A percentile compares a stretch with the other conserved stretches of the same genome.
Evolutionary conservation across 2,888 invertebrate species (phyloP).

Genomic region (Andrena hattorfiana): DNA sequence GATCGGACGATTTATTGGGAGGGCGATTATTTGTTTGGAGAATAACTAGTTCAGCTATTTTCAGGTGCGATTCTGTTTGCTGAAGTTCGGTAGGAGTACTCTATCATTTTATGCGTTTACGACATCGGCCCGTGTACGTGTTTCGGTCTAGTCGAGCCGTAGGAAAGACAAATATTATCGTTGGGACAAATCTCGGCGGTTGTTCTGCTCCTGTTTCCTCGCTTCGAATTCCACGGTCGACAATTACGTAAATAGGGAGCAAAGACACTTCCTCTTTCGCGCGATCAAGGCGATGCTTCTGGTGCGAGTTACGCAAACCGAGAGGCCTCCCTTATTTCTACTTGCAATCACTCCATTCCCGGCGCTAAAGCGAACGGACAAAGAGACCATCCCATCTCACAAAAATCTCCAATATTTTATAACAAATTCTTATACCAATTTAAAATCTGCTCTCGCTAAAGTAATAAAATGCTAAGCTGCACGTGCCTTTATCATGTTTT

Average conservation of each 20-base stretch:
- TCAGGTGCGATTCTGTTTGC: constrained; percentile 66
- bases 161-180: constrained; percentile 64
- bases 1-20: constrained; percentile 61
- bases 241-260: constrained; percentile 42
- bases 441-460: no score
- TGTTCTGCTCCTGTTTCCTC: constrained; percentile 6
- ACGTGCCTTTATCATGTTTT: no score
- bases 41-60: constrained; percentile 72
- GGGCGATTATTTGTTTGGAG: constrained; percentile 69
- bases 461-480: not conserved
- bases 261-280: constrained; percentile 6
- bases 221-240: constrained; percentile 9
- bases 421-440: no score
- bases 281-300: not conserved
- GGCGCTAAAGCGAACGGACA: not conserved
- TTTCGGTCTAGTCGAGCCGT: constrained; percentile 40
- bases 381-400: not conserved
- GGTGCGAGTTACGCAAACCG: not conserved
- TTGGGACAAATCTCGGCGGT: constrained; percentile 65
- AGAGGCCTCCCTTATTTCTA: not conserved
- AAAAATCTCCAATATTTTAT: not conserved
- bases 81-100: constrained; percentile 50
- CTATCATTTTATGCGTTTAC: constrained; percentile 70
- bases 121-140: constrained; percentile 57
- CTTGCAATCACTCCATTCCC: not conserved